Evolutionary conservation across 2,113 vertebrate species (phyloP).

Genomic region (Epinephelus cyanopodus): DNA sequence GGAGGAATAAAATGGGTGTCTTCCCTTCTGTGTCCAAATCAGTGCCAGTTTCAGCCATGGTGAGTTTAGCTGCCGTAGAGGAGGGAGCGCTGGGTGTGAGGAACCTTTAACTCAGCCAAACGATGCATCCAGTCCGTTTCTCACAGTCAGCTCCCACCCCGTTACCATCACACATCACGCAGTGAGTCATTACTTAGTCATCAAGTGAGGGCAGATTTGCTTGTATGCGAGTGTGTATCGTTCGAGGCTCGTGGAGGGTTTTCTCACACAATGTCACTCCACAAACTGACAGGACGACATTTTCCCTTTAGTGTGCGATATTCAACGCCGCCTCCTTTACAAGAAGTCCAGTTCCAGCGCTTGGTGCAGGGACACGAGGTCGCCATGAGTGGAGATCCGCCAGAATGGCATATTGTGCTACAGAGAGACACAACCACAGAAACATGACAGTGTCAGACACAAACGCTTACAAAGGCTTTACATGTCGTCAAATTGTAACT

Average conservation of each 20-base stretch:
- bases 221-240: slow-evolving; percentile 44
- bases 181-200: slow-evolving; percentile 1
- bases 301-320: slow-evolving; percentile 15
- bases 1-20: not conserved
- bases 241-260: slow-evolving; percentile 20
- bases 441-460: not conserved
- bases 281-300: not conserved
- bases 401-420: slow-evolving; percentile 99
- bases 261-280: slow-evolving; percentile 34
- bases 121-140: slow-evolving; percentile 48
- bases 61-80: slow-evolving; percentile 82
- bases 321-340: slow-evolving; percentile 77
- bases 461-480: no score
- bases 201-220: slow-evolving; percentile 12
- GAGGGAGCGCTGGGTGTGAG: slow-evolving; percentile 44
- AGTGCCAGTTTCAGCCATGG: slow-evolving; percentile 67
- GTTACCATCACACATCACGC: slow-evolving; percentile 34
- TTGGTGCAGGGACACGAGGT: slow-evolving; percentile 96
- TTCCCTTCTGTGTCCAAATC: slow-evolving; percentile 65
- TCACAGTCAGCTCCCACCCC: slow-evolving; percentile 42
- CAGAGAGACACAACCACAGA: not conserved
- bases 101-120: slow-evolving; percentile 21
- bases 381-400: slow-evolving; percentile 95
- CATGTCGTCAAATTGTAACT: no score
- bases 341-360: slow-evolving; percentile 98